These are phyloP conservation scores for Tribolium castaneum DNA, from an alignment of 1,140 invertebrate genomes.

Conservation along the genomic window DNA sequence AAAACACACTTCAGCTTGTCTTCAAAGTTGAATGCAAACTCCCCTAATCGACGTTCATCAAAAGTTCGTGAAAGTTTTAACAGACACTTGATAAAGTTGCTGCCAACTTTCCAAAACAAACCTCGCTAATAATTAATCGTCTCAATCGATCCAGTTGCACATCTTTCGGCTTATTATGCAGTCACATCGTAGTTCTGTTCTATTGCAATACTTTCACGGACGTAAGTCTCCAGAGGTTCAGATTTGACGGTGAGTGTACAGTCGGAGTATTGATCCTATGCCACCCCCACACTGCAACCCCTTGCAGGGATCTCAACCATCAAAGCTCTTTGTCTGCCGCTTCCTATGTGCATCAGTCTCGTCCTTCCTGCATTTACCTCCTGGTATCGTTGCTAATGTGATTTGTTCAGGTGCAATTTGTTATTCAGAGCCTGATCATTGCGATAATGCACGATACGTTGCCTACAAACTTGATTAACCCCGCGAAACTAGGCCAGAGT, in stretches of 20 bases:
- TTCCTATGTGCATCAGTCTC: slow-evolving; percentile 44
- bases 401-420: slow-evolving; percentile 42
- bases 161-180: neutral
- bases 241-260: slow-evolving; percentile 45
- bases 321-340: slow-evolving; percentile 45
- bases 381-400: slow-evolving; percentile 34
- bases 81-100: neutral
- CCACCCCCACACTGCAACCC: slow-evolving; percentile 43
- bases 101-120: slow-evolving; percentile 3
- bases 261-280: slow-evolving; percentile 42
- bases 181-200: neutral
- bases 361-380: slow-evolving; percentile 38
- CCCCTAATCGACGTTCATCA: slow-evolving; percentile 5
- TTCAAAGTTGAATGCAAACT: neutral
- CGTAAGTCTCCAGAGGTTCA: slow-evolving; percentile 28
- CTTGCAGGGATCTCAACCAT: slow-evolving; percentile 45
- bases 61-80: neutral
- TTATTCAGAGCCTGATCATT: slow-evolving; percentile 24
- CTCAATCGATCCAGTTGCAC: neutral
- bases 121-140: slow-evolving; percentile 12
- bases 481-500: neutral
- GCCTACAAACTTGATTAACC: slow-evolving; percentile 14
- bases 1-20: neutral
- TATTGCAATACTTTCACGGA: slow-evolving; percentile 37
- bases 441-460: neutral